Evolutionary conservation across 2,888 invertebrate genomes (phyloP), one percentile per base, ranked within the genome.

Genomic region (Rosalia funebris): DNA sequence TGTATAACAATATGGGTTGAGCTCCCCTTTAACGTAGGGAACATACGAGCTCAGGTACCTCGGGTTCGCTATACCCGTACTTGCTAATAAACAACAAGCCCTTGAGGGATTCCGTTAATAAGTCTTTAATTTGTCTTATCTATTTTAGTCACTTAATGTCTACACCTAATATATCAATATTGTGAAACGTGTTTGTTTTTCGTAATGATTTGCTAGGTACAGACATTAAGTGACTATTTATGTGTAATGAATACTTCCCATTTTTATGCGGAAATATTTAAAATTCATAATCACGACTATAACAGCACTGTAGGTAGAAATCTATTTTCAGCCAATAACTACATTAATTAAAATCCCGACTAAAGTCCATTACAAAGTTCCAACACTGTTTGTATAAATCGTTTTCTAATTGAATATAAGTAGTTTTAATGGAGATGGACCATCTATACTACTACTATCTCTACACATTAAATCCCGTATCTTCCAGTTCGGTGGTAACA

Each of bases 391-490:
- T 17, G 9, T 15, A 47, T 34, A 47, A 36, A 47, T 19, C 37
- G 36, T 37, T 48, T 36, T 19, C 36, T 37, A 37, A 48, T 48
- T 37, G 37, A 36, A 48, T 48, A 16, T 48, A 48, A 36, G 12
- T 48, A 20, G 16, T 10, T 37, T 5, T 48, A 48, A 48, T 36
- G 12, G 34, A 36, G 48, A 48, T 19, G 14, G 48, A 37, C 20
- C 44, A 25, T 25, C 25, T 7, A 9, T 11, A 20, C 17, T 19
- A 9, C 44, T 7, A 11, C 39, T 44, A 44, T 44, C 44, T 19
- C 15, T 44, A 5, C 12, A 19, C 37, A 25, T 36, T 32, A 46
- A 46, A 9, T 48, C 15, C 19, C 9, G 17, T 37, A 15, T 41
- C 19, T 41, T 37, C 11, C 19, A 11, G 19, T 46, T 36, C 34